Percentiles rank a stretch among this genome's conserved stretches.
Conservation (phyloP, 2,888 invertebrate genomes). For the Mamestra brassicae region DNA sequence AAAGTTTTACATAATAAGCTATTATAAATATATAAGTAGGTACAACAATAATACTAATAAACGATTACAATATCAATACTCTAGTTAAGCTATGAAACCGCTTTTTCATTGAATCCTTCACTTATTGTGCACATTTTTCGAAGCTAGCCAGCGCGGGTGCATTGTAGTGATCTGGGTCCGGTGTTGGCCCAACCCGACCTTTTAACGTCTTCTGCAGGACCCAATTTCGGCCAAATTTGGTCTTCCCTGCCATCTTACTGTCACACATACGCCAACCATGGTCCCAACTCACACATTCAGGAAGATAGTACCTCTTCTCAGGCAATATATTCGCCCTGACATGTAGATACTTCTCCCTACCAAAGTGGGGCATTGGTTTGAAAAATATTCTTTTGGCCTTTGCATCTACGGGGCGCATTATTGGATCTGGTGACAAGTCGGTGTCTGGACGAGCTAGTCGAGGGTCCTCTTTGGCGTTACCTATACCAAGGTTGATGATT, state of each 20-base stretch:
- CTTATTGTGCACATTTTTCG: constrained; percentile 57
- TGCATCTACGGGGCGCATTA: constrained; percentile 77
- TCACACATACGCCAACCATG: constrained; percentile 79
- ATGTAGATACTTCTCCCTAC: constrained; percentile 70
- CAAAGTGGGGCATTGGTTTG: constrained; percentile 73
- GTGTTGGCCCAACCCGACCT: constrained; percentile 75
- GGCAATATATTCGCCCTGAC: constrained; percentile 69
- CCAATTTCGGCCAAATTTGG: constrained; percentile 72
- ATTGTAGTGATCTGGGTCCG: constrained; percentile 76
- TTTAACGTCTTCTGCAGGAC: constrained; percentile 70
- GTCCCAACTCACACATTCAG: constrained; percentile 72
- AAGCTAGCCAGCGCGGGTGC: constrained; percentile 64
- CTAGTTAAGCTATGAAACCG: not conserved
- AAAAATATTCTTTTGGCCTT: constrained; percentile 69
- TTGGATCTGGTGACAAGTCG: constrained; percentile 71
- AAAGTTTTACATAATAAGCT: not conserved
- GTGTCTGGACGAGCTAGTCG: constrained; percentile 70
- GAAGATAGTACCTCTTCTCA: constrained; percentile 77
- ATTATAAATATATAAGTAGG: not conserved
- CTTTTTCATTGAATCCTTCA: not conserved
- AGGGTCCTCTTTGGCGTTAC: constrained; percentile 74
- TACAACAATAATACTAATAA: not conserved
- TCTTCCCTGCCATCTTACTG: constrained; percentile 64
- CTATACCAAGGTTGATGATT: constrained; percentile 73
- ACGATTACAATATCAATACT: not conserved